Base-by-base conservation (phyloP, 2,888 invertebrate genomes). In the Exephanes ischioxanthus region DNA sequence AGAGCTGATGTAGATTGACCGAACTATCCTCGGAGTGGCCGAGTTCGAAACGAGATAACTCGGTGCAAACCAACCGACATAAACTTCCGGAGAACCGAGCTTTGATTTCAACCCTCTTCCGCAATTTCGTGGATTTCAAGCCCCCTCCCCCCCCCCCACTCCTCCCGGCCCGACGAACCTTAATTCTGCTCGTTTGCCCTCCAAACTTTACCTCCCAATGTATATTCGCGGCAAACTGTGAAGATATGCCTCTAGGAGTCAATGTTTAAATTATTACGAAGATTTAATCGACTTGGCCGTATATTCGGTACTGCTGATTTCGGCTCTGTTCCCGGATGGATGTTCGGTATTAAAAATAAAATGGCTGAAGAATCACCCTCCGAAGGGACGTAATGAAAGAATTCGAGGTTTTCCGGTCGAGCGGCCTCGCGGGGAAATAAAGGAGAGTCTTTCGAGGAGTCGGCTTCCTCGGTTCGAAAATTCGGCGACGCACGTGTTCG, bases 361-460 rank as follows among this genome's bases (percentile, higher is more conserved):
- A 55, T 22, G 14, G 5, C 16, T 26, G n/a, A 53, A 22, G 63
- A 16, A 53, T 51, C 37, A n/a, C 14, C 30, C 58, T 55, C 14
- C 16, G 63, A 30, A 37, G 30, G 6, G 37, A 55, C 37, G 11
- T 58, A 66, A 80, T 67, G 70, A 84, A 84, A 80, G 67, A 61
- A 85, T 82, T 76, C 85, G 75, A 33, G 16, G 63, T 75, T 79
- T 85, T 85, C 82, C 83, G 70, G 83, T 73, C 68, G 61, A 83
- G 78, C 68, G 73, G 73, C 70, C 75, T 45, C n/a, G 26, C 7
- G 55, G 33, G 63, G 71, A 78, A 68, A 61, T 55, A 41, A 51
- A 73, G 19, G n/a, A 26, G 53, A 68, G 72, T 63, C 33, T 19
- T 16, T 26, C 30, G 80, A 33, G 63, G 80, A 33, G 63, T 76